Percentiles rank a stretch among this genome's conserved stretches.
phyloP scores from a whole-genome alignment of 2,888 invertebrate genomes.

The Dasysyrphus tricinctus region DNA sequence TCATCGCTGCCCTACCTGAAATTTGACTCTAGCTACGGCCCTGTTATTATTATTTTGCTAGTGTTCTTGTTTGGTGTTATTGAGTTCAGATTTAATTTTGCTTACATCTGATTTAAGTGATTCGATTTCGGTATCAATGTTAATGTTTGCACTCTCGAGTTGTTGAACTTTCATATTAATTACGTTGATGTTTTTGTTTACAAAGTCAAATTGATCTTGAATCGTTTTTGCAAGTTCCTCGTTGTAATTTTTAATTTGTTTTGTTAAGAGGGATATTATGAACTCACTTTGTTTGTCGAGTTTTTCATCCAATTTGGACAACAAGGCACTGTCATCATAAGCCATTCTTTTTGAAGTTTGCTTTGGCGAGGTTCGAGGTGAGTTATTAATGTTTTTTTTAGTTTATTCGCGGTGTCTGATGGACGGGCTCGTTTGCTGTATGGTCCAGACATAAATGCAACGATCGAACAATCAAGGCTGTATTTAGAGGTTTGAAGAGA shows the following conservation, averaged over 20 bases:
- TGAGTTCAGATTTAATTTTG: too few relatives aligned
- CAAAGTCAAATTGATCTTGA: conserved; percentile 3
- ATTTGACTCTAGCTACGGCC: too few relatives aligned
- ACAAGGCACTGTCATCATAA: too few relatives aligned
- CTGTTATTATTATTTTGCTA: too few relatives aligned
- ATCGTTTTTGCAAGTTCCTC: neutral
- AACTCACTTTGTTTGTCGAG: conserved; percentile 13
- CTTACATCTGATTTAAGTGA: too few relatives aligned
- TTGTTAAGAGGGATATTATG: conserved; percentile 2
- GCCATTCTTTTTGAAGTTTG: too few relatives aligned
- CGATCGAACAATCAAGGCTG: too few relatives aligned
- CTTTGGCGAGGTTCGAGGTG: conserved; percentile 21
- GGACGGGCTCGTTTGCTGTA: conserved; percentile 1
- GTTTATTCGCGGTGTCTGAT: neutral
- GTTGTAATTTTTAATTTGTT: neutral
- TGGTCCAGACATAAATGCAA: too few relatives aligned
- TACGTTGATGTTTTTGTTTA: neutral
- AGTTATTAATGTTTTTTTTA: neutral
- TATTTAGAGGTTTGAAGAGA: too few relatives aligned
- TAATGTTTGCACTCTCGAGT: conserved; percentile 10
- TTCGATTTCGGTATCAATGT: neutral
- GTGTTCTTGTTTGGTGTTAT: too few relatives aligned
- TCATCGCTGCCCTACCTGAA: too few relatives aligned
- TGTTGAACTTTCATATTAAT: conserved; percentile 4
- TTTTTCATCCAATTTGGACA: too few relatives aligned